phyloP scores from a whole-genome alignment of 2,797 vertebrate species.

The Botia kubotai region DNA sequence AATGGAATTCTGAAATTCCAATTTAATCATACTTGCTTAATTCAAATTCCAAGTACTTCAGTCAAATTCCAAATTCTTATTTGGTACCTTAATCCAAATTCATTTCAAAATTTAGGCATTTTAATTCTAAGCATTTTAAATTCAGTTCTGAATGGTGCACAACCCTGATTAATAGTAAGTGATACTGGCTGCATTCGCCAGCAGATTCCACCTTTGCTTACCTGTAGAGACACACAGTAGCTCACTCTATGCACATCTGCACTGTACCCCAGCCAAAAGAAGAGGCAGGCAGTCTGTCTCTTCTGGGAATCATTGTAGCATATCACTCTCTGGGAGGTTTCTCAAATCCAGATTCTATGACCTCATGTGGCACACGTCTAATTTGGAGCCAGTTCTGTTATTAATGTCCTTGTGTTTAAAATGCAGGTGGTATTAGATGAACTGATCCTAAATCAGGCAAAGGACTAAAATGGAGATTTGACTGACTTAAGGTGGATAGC shows the following conservation, averaged over 20 bases:
- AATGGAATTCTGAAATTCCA: too few species aligned
- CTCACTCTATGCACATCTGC: constrained; percentile 15
- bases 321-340: constrained; percentile 37
- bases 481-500: constrained; percentile 29
- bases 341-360: constrained; percentile 21
- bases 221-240: constrained; percentile 11
- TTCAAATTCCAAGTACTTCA: too few species aligned
- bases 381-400: constrained; percentile 27
- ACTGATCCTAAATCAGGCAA: constrained; percentile 32
- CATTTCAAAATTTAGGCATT: too few species aligned
- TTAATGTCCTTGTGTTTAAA: constrained; percentile 36
- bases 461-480: constrained; percentile 32
- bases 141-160: neutral
- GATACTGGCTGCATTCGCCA: neutral
- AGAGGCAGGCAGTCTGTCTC: constrained; percentile 21
- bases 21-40: too few species aligned
- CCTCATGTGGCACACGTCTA: neutral
- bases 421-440: constrained; percentile 21
- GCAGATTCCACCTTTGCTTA: neutral
- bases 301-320: constrained; percentile 16
- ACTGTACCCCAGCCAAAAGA: constrained; percentile 12
- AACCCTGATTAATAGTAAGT: neutral
- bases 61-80: too few species aligned
- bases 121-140: too few species aligned
- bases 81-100: too few species aligned